phyloP scores from a whole-genome alignment of 2,797 vertebrate genomes.

The Danio albolineatus region DNA sequence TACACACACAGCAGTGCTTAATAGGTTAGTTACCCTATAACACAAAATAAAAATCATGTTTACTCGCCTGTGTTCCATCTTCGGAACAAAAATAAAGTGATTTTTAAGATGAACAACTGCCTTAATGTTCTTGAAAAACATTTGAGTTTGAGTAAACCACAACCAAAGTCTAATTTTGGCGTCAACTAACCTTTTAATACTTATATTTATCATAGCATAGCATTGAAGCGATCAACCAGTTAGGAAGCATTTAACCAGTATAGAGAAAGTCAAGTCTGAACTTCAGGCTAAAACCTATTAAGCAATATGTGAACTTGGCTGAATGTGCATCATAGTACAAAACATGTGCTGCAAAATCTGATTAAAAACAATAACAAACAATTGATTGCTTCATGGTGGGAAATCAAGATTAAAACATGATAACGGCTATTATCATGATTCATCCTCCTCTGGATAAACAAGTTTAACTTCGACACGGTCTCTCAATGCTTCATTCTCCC shows the following conservation, averaged over 20 bases:
- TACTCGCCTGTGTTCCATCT: no score
- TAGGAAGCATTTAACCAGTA: not conserved
- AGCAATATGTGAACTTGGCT: not conserved
- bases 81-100: no score
- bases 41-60: no score
- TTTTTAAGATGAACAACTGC: no score
- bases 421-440: not conserved
- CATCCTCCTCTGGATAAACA: conserved; percentile 56
- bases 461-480: conserved; percentile 73
- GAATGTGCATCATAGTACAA: not conserved
- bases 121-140: no score
- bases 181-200: not conserved
- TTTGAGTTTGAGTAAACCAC: no score
- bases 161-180: no score
- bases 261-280: not conserved
- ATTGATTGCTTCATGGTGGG: not conserved
- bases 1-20: no score
- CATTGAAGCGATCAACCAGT: not conserved
- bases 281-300: not conserved
- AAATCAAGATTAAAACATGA: not conserved
- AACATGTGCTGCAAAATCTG: not conserved
- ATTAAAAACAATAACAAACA: not conserved
- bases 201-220: not conserved
- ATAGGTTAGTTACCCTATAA: no score
- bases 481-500: conserved; percentile 77